These are phyloP conservation scores for Climacteris rufus DNA, from an alignment of 2,113 vertebrate species.

Conservation along the genomic window DNA sequence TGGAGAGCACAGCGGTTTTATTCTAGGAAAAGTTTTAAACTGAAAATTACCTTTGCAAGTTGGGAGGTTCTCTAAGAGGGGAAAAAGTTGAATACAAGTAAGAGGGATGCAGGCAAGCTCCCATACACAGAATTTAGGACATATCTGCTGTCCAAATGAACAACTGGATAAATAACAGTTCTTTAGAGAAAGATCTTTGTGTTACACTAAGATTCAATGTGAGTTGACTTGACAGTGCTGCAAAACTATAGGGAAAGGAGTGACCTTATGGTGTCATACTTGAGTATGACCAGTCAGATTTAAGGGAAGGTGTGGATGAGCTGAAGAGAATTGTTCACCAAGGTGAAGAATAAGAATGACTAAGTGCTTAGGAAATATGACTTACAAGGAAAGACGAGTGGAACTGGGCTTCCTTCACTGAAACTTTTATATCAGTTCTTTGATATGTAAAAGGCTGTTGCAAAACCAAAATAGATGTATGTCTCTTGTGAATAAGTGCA, in stretches of 20 bases:
- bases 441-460: neutral
- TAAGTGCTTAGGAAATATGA: neutral
- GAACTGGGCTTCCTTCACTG: neutral
- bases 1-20: neutral
- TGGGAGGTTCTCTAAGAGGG: neutral
- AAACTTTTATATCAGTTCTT: neutral
- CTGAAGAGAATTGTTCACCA: neutral
- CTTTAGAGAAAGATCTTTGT: neutral
- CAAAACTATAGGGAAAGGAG: neutral
- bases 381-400: neutral
- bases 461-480: neutral
- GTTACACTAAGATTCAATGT: neutral
- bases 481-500: neutral
- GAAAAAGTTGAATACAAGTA: neutral
- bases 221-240: neutral
- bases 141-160: neutral
- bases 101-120: neutral
- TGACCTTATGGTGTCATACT: neutral
- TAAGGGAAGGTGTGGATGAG: neutral
- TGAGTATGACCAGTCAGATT: neutral
- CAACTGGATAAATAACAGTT: neutral
- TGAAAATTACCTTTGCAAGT: neutral
- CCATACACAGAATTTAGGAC: neutral
- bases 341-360: neutral
- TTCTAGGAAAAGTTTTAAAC: neutral